Conservation (phyloP, 2,888 invertebrate genomes). For the Metallyticus violacea region DNA sequence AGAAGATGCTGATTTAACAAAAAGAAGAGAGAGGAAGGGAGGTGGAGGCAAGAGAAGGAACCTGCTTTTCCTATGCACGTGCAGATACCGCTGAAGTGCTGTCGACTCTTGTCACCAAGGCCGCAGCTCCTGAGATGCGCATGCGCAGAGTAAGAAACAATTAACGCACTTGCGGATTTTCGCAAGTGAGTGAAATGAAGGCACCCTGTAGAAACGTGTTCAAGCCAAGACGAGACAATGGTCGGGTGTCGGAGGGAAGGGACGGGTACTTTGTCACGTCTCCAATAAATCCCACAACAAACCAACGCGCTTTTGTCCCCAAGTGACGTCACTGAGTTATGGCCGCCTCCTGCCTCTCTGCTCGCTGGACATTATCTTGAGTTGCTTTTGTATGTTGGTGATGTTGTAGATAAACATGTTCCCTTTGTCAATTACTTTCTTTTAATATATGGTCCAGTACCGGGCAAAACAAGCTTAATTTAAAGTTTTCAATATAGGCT, state of each 20-base stretch:
- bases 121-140: not conserved
- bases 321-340: constrained; percentile 31
- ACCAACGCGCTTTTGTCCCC: constrained; percentile 29
- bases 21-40: too few species aligned
- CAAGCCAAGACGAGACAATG: constrained; percentile 29
- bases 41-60: not conserved
- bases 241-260: not conserved
- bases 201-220: not conserved
- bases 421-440: constrained; percentile 6
- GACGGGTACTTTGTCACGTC: constrained; percentile 33
- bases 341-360: constrained; percentile 22
- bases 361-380: constrained; percentile 29
- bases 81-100: not conserved
- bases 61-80: not conserved
- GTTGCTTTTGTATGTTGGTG: constrained; percentile 20
- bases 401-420: constrained; percentile 11
- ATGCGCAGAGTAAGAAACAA: not conserved
- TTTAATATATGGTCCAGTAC: not conserved
- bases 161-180: not conserved
- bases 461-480: not conserved
- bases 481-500: not conserved
- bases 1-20: too few species aligned
- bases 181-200: not conserved
- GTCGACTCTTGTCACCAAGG: not conserved
- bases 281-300: constrained; percentile 33